A percentile compares a stretch with the other conserved stretches of the same genome.
Evolutionary conservation across 2,113 vertebrate species (phyloP).

Genomic region (Phyllopteryx taeniolatus): DNA sequence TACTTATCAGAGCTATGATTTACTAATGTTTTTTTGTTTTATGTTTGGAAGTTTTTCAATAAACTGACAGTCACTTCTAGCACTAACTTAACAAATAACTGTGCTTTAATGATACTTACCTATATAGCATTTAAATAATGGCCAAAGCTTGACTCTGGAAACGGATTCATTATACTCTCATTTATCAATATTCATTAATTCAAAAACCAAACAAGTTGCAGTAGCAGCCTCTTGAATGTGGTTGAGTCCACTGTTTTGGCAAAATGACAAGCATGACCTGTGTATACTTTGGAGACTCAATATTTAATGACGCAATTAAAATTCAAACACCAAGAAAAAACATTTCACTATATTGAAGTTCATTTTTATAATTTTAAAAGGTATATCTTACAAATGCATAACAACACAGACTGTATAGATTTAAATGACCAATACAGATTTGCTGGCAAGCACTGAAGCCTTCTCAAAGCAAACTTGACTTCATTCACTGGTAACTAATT

Average conservation of each 20-base stretch:
- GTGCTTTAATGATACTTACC: neutral
- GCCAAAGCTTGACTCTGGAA: neutral
- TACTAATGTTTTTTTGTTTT: too few species aligned
- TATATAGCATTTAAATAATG: neutral
- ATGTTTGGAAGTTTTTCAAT: too few species aligned
- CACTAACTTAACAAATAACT: too few species aligned
- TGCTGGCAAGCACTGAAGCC: conserved; percentile 80
- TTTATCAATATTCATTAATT: neutral
- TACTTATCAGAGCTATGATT: too few species aligned
- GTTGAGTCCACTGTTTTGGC: neutral
- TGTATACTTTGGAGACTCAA: conserved; percentile 67
- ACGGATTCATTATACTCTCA: neutral
- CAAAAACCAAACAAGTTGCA: conserved; percentile 3
- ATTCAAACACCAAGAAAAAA: conserved; percentile 79
- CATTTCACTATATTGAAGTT: conserved; percentile 75
- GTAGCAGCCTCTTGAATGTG: neutral
- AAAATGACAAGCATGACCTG: conserved; percentile 35
- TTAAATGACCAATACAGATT: conserved; percentile 76
- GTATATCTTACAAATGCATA: conserved; percentile 83
- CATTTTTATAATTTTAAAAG: conserved; percentile 75
- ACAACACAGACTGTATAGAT: conserved; percentile 79
- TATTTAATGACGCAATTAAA: conserved; percentile 81
- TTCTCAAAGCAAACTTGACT: conserved; percentile 80
- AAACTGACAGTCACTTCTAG: too few species aligned
- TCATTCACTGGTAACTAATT: conserved; percentile 77